Evolutionary conservation across 2,797 vertebrate species (phyloP), one percentile per base, ranked within the genome.

Genomic region (Cyprinella venusta): DNA sequence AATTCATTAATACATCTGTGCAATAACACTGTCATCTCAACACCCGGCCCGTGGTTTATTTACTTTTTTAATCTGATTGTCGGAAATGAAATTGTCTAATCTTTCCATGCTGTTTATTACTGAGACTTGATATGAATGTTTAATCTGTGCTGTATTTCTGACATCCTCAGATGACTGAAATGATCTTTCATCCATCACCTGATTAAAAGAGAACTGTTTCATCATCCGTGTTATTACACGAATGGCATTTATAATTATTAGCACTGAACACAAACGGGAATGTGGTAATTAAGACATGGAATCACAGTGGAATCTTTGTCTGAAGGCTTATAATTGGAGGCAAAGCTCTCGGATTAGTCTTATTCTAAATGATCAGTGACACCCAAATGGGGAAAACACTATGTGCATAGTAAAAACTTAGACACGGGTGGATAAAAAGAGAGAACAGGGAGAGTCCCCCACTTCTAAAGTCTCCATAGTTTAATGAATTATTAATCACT

Each of bases 211-310:
- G 36, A 84, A 56, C 61, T 36, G 85, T 76, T 80, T 80, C 69
- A 50, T 65, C 72, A 64, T 82, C 80, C 77, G 50, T 30, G 16
- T 9, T 54, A 86, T 75, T 84, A 80, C 76, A 67, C 1, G 1
- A 21, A 24, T 16, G 26, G 88, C 74, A 88, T 90, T 90, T 90
- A 88, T 91, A 54, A 76, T 89, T 80, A 90, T 87, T 86, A 38
- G 84, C 83, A 88, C 38, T 84, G 82, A 88, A 38, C 18, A 82
- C 84, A 30, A 84, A 56, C 40, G 52, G n/a, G 18, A 50, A 54
- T 52, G 59, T 77, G 52, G 15, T 79, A 26, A 86, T 78, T 70
- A 50, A 75, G 59, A 40, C 26, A 40, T 67, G 45, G n/a, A 68
- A 67, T 78, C 40, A 75, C 36, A 40, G 15, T n/a, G 42, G 8